Evolutionary conservation across 1,140 invertebrate species (phyloP).

Genomic region (Aphelinus atriplicis): DNA sequence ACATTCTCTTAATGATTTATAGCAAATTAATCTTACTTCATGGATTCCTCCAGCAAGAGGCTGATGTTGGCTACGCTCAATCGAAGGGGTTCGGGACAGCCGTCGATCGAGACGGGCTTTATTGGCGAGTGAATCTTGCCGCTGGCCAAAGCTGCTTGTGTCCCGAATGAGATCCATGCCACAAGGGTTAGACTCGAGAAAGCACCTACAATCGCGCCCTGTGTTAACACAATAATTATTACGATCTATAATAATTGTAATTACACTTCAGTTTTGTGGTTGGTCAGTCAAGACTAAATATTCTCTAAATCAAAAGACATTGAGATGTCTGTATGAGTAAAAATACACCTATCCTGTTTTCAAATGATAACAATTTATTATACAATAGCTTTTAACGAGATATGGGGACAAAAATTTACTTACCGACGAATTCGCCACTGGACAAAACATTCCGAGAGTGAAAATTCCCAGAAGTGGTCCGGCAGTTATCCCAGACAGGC

Average conservation of each 20-base stretch:
- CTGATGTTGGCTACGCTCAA: constrained; percentile 47
- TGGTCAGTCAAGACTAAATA: no score
- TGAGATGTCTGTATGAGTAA: no score
- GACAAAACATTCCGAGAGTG: constrained; percentile 80
- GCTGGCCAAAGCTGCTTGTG: constrained; percentile 77
- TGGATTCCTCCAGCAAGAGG: constrained; percentile 42
- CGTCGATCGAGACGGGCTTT: constrained; percentile 71
- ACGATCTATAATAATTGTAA: no score
- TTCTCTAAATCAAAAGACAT: no score
- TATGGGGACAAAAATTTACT: constrained; percentile 28
- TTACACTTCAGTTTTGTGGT: no score
- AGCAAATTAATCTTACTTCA: constrained; percentile 43
- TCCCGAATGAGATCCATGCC: constrained; percentile 87
- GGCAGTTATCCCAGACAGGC: constrained; percentile 74
- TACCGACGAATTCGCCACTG: constrained; percentile 76
- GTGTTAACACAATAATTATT: not conserved
- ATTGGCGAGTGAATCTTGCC: constrained; percentile 70
- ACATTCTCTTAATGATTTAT: not conserved
- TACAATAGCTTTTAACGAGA: no score
- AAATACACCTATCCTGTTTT: constrained; percentile 8
- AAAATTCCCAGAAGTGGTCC: constrained; percentile 83
- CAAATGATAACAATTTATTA: not conserved
- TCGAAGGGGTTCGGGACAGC: constrained; percentile 65
- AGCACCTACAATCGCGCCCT: constrained; percentile 85
- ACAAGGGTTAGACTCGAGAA: constrained; percentile 75